Conservation (phyloP, 2,797 vertebrate genomes). For the Hoplostethus mediterraneus region DNA sequence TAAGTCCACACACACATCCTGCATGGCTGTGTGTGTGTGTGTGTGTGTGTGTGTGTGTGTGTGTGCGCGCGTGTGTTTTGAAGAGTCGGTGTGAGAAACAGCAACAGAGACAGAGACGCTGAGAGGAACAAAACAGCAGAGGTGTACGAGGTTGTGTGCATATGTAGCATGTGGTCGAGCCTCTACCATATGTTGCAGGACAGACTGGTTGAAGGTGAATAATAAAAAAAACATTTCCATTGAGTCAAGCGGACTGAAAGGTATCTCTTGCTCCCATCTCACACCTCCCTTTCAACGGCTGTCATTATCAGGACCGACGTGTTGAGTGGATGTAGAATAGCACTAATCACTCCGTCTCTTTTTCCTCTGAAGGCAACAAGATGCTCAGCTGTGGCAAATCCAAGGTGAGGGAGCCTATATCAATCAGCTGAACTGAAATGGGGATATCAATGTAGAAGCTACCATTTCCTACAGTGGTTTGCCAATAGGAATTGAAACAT, state of each 20-base stretch:
- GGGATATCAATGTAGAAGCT: neutral
- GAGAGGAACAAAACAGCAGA: too few species aligned
- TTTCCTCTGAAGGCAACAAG: constrained; percentile 74
- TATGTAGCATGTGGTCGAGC: neutral
- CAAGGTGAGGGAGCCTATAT: constrained; percentile 58
- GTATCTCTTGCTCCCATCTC: neutral
- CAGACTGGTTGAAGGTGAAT: neutral
- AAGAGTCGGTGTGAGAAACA: constrained; percentile 1
- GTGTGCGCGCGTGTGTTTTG: constrained; percentile 4
- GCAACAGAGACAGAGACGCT: neutral
- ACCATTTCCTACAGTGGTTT: neutral
- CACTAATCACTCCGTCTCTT: constrained; percentile 5
- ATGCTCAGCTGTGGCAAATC: constrained; percentile 74
- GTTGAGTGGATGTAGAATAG: neutral
- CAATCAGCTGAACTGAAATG: neutral
- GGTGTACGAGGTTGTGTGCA: neutral
- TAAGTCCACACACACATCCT: constrained; percentile 52
- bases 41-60: constrained; percentile 3
- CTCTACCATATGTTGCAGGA: constrained; percentile 11
- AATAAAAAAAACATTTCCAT: neutral
- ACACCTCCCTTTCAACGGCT: neutral
- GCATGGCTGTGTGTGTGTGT: constrained; percentile 8
- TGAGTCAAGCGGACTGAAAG: neutral
- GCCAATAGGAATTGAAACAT: neutral
- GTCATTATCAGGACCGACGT: constrained; percentile 15